Evolutionary conservation across 2,797 vertebrate genomes (phyloP).

Genomic region (Pangasius mekongensis): DNA sequence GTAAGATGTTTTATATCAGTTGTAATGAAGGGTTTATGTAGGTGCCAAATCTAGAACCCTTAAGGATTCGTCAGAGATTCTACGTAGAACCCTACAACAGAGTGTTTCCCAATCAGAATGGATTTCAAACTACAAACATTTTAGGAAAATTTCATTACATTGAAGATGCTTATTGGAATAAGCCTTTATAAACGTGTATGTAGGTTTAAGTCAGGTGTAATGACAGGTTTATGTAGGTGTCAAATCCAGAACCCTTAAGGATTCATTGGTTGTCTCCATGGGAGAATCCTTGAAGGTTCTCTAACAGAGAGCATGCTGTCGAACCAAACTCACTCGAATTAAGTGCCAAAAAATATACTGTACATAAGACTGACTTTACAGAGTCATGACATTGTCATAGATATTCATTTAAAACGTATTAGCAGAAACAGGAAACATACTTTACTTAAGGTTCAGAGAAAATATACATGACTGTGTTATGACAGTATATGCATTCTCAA

Average conservation of each 20-base stretch:
- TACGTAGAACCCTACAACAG: not conserved
- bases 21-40: not conserved
- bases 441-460: not conserved
- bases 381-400: not conserved
- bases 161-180: not conserved
- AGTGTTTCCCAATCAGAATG: not conserved
- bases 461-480: not conserved
- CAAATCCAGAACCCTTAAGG: not conserved
- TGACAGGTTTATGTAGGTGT: not conserved
- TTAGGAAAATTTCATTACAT: no score
- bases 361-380: not conserved
- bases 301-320: no score
- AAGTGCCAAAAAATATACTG: no score
- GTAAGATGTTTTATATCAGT: not conserved
- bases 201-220: not conserved
- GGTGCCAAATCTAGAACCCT: no score
- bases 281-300: not conserved
- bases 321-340: no score
- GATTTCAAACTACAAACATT: not conserved
- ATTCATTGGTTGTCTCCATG: not conserved
- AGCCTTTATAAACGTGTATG: not conserved
- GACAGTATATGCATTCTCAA: not conserved
- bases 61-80: not conserved
- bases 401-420: not conserved
- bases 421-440: not conserved